These are phyloP conservation scores for Epinotia brunnichana DNA, from an alignment of 2,888 invertebrate species.

Conservation along the genomic window DNA sequence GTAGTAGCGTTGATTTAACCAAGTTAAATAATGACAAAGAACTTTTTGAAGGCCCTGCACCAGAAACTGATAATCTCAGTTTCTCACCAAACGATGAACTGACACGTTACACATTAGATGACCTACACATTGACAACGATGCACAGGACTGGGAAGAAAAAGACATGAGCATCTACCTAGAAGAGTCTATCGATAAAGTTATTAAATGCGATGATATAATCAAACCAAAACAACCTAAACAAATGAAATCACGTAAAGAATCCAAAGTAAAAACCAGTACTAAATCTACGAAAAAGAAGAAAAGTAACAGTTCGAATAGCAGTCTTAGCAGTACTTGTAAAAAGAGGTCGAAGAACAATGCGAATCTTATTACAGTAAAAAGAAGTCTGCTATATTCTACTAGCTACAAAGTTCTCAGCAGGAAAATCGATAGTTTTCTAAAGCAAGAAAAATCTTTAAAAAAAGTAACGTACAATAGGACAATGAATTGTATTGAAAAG, in stretches of 20 bases:
- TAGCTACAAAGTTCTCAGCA: neutral
- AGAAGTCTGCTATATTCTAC: neutral
- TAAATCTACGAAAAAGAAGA: neutral
- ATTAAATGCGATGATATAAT: slow-evolving; percentile 49
- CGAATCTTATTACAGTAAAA: neutral
- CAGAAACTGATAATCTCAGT: slow-evolving; percentile 8
- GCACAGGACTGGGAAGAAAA: slow-evolving; percentile 7
- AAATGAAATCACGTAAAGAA: slow-evolving; percentile 7
- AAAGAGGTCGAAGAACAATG: slow-evolving; percentile 9
- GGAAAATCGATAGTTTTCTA: neutral
- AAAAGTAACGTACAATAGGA: neutral
- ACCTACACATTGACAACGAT: neutral
- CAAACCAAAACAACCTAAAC: slow-evolving; percentile 27
- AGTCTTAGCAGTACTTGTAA: neutral
- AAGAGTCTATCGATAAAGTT: slow-evolving; percentile 39
- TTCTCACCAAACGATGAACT: neutral
- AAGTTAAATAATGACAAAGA: neutral
- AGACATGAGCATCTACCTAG: slow-evolving; percentile 10
- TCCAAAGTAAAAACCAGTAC: neutral
- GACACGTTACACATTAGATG: neutral
- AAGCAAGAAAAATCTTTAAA: neutral
- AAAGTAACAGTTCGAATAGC: neutral
- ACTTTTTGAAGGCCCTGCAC: neutral
- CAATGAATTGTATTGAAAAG: neutral
- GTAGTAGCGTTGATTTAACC: neutral